A percentile compares a stretch with the other conserved stretches of the same genome.
phyloP scores from a whole-genome alignment of 2,113 vertebrate species.

The Otocyon megalotis region DNA sequence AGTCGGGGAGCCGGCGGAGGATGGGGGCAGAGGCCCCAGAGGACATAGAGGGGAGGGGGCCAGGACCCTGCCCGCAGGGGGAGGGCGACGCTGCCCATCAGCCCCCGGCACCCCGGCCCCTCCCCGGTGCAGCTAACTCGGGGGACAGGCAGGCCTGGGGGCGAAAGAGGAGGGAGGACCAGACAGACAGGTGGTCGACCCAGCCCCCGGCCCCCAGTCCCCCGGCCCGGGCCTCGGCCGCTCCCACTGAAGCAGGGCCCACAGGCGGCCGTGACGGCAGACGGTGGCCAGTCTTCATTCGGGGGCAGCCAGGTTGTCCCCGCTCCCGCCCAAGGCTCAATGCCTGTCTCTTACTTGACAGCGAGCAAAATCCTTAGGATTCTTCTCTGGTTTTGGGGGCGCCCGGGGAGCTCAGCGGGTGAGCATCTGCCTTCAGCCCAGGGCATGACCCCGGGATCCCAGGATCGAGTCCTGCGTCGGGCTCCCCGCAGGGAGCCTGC shows the following conservation, averaged over 20 bases:
- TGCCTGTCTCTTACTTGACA: background rate
- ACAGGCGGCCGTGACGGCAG: background rate
- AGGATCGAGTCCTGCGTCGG: too few species aligned
- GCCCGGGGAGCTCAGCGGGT: too few species aligned
- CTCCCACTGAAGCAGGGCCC: background rate
- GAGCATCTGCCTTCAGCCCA: too few species aligned
- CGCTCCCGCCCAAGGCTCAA: background rate
- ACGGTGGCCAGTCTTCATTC: background rate
- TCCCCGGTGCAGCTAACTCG: background rate
- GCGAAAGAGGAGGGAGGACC: rapidly evolving
- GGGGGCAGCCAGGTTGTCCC: background rate
- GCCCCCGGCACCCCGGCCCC: background rate
- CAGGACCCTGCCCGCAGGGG: background rate
- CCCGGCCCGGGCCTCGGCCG: too few species aligned
- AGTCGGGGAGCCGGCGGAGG: too few species aligned
- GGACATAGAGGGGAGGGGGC: background rate
- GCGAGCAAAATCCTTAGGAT: background rate
- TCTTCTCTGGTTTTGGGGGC: background rate
- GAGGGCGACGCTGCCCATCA: background rate
- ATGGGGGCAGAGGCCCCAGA: background rate
- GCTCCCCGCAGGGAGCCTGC: too few species aligned
- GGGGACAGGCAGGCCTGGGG: background rate
- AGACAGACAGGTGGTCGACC: background rate
- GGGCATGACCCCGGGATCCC: too few species aligned
- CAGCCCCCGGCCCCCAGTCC: too few species aligned